phyloP scores from a whole-genome alignment of 2,113 vertebrate genomes.

The Tychaedon coryphoeus region DNA sequence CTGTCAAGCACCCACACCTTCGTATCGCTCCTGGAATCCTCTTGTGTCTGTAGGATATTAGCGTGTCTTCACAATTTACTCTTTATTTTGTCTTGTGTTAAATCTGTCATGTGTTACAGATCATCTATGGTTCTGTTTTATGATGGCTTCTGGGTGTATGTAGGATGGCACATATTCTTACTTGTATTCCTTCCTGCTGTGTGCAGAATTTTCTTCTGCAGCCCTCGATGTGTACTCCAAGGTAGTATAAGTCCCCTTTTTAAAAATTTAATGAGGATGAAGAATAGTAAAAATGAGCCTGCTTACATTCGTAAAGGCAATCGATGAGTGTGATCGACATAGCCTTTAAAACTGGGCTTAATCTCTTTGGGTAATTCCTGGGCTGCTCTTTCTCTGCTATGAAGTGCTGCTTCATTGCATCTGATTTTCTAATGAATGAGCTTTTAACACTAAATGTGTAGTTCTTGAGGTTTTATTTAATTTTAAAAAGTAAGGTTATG shows the following conservation, averaged over 20 bases:
- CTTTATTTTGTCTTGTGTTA: background rate
- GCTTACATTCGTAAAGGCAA: background rate
- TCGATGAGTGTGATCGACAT: background rate
- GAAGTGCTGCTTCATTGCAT: background rate
- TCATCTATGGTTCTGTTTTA: background rate
- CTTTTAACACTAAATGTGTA: background rate
- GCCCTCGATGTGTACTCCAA: background rate
- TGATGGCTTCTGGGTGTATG: background rate
- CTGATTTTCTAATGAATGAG: conserved; percentile 16
- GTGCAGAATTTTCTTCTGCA: background rate
- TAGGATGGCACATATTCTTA: background rate
- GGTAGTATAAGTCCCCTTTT: fast-evolving
- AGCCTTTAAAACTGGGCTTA: background rate
- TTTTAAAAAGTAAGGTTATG: background rate
- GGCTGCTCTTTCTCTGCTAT: background rate
- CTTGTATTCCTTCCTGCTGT: background rate
- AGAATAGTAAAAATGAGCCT: background rate
- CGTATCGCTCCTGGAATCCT: background rate
- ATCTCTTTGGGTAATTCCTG: background rate
- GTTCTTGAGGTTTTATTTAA: background rate
- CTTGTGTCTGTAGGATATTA: background rate
- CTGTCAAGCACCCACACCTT: conserved; percentile 42
- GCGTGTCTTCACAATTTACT: background rate
- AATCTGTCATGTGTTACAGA: background rate
- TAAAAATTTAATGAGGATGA: background rate